Evolutionary conservation across 2,113 vertebrate species (phyloP), one percentile per base, ranked within the genome.

Genomic region (Xiphophorus maculatus): DNA sequence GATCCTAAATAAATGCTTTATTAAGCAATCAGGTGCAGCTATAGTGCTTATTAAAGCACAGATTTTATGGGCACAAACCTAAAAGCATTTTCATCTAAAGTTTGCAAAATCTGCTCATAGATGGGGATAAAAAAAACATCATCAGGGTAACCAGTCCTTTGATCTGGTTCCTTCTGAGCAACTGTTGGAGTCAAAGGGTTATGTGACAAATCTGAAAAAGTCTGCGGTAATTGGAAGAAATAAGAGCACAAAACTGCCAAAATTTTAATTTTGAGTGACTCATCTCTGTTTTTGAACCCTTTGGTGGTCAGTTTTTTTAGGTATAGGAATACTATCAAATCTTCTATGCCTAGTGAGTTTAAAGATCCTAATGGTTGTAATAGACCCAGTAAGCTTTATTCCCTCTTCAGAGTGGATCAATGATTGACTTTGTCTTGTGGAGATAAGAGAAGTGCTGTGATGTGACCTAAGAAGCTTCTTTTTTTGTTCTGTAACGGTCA

Each of bases 401-500:
- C 63, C 30, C 37, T 62, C 33, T 61, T 71, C 30, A 25, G n/a
- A 61, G n/a, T 64, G 73, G 64, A 68, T 75, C 69, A 29, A 9
- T 74, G 78, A 74, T 62, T 25, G 33, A 63, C 66, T 69, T 83
- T 44, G 35, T 84, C 68, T 76, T 82, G 81, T 75, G 67, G 63
- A 84, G 69, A 88, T 76, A 51, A 72, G 76, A 76, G 76, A 79
- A 83, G 66, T 71, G 81, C 82, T 77, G 78, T 65, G 73, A 82
- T 86, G 85, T 76, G 84, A 76, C 19, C 48, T 75, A 15, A 54
- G 67, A 77, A 82, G 37, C 69, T 66, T 84, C 78, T 69, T 81
- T 77, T 66, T 69, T 77, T 44, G 80, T 74, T 70, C 74, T 76
- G 60, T 64, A 68, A 63, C 88, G 81, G 90, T 81, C 85, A 89